These are phyloP conservation scores for Glossophaga mutica DNA, from an alignment of 2,797 vertebrate species.

Conservation along the genomic window DNA sequence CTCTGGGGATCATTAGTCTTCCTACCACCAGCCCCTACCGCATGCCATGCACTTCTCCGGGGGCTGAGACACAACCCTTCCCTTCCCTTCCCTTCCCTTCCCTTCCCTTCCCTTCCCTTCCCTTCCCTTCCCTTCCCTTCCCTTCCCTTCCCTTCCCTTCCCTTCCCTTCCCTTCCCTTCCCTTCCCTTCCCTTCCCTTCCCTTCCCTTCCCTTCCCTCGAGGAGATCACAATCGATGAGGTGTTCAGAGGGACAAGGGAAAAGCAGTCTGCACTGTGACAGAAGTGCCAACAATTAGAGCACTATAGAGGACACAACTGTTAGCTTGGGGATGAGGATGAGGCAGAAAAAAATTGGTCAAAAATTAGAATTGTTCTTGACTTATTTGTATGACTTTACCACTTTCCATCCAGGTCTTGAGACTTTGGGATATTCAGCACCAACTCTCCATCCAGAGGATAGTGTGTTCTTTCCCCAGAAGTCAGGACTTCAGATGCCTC, in stretches of 20 bases:
- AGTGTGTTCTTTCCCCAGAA: slow-evolving; percentile 83
- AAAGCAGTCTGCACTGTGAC: background rate
- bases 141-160: background rate
- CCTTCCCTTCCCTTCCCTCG: background rate
- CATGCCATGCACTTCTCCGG: background rate
- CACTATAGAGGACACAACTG: background rate
- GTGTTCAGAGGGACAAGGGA: background rate
- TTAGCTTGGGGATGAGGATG: background rate
- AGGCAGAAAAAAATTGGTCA: background rate
- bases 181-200: background rate
- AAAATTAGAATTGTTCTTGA: background rate
- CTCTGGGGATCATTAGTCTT: background rate
- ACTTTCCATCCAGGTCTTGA: slow-evolving; percentile 83
- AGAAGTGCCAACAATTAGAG: background rate
- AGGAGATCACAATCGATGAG: background rate
- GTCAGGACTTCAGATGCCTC: slow-evolving; percentile 81
- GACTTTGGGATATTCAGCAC: slow-evolving; percentile 87
- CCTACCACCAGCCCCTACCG: background rate
- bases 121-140: background rate
- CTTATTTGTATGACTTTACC: background rate
- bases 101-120: background rate
- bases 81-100: background rate
- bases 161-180: background rate
- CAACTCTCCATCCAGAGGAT: slow-evolving; percentile 86
- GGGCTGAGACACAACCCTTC: background rate